Percentiles rank a stretch among this genome's conserved stretches.
These are phyloP conservation scores for Chunga burmeisteri DNA, from an alignment of 2,113 vertebrate species.

Conservation along the genomic window DNA sequence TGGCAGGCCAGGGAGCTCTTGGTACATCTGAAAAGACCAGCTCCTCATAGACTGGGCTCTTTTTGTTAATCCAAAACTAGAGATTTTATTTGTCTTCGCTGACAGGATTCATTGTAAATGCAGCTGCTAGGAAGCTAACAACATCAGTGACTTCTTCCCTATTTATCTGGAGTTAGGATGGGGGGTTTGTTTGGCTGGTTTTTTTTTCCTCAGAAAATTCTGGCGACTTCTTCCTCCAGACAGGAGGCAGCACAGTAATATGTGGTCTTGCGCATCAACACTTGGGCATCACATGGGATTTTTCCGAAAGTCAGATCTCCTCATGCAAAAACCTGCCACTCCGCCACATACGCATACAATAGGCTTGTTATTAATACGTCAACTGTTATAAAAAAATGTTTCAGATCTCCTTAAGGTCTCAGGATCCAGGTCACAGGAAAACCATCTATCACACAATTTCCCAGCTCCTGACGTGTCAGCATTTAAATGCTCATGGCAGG, in stretches of 20 bases:
- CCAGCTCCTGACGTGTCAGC: not conserved
- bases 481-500: not conserved
- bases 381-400: not conserved
- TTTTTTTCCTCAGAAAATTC: not conserved
- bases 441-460: not conserved
- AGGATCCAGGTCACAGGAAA: not conserved
- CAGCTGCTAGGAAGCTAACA: not conserved
- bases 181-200: not conserved
- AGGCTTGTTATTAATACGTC: not conserved
- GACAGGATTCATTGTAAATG: not conserved
- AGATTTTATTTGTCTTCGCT: not conserved
- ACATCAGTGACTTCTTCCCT: not conserved
- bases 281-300: not conserved
- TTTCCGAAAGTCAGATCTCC: not conserved
- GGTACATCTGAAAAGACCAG: not conserved
- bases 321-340: not conserved
- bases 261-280: not conserved
- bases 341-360: not conserved
- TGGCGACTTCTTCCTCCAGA: not conserved
- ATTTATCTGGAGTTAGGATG: not conserved
- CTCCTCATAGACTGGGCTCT: not conserved
- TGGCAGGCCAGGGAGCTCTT: not conserved
- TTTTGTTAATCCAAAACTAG: not conserved
- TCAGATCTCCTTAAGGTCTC: not conserved
- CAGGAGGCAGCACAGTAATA: not conserved